Percentiles rank a stretch among this genome's conserved stretches.
Evolutionary conservation across 2,888 invertebrate species (phyloP).

Genomic region (Stenodema calcarata): DNA sequence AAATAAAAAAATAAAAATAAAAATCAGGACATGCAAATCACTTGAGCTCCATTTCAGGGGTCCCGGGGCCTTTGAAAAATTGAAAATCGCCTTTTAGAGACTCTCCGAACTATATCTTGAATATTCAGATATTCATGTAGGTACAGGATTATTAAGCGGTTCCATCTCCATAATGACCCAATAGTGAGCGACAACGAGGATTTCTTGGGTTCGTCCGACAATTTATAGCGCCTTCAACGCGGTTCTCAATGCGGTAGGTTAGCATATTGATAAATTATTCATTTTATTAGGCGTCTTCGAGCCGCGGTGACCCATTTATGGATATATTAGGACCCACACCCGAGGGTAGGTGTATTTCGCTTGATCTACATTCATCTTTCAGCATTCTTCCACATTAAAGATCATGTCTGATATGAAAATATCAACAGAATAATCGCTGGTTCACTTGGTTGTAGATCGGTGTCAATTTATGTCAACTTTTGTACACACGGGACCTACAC

Average conservation of each 20-base stretch:
- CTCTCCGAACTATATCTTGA: not conserved
- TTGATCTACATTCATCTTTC: no score
- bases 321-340: not conserved
- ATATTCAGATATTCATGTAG: not conserved
- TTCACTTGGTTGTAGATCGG: no score
- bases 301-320: not conserved
- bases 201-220: not conserved
- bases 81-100: not conserved
- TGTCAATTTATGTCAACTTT: no score
- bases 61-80: not conserved
- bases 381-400: no score
- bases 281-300: not conserved
- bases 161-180: not conserved
- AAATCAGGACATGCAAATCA: not conserved
- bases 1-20: no score
- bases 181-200: not conserved
- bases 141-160: not conserved
- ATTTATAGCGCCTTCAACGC: not conserved
- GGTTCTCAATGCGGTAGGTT: not conserved
- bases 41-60: not conserved
- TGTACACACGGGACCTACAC: no score
- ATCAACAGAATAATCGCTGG: no score
- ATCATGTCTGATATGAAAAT: no score
- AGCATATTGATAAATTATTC: not conserved
- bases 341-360: no score